phyloP scores from a whole-genome alignment of 2,113 vertebrate genomes.

The Pavo muticus region DNA sequence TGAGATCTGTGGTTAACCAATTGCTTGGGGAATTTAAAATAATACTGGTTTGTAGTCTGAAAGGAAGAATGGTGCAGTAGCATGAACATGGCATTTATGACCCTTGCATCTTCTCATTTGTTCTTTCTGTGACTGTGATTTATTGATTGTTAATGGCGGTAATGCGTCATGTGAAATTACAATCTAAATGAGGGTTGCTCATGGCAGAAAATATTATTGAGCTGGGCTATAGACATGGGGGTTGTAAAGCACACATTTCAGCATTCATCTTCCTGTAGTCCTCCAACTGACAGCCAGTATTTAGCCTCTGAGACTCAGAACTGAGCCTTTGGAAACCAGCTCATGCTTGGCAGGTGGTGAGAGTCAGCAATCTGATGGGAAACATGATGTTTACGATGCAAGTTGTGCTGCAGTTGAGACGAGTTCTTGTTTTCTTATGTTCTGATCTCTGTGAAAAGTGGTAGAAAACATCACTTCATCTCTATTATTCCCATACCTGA shows the following conservation, averaged over 20 bases:
- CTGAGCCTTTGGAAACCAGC: constrained; percentile 41
- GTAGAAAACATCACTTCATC: not conserved
- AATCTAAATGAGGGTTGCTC: constrained; percentile 13
- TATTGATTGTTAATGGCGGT: constrained; percentile 25
- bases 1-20: not conserved
- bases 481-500: not conserved
- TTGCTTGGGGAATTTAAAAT: constrained; percentile 16
- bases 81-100: not conserved
- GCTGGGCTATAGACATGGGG: not conserved
- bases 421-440: not conserved
- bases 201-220: constrained; percentile 23
- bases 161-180: constrained; percentile 40
- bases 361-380: constrained; percentile 17
- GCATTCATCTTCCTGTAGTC: constrained; percentile 16
- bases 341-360: not conserved
- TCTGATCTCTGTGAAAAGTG: not conserved
- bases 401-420: not conserved
- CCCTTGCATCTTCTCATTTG: constrained; percentile 13
- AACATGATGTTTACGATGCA: not conserved
- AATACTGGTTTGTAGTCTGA: not conserved
- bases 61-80: not conserved
- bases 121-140: constrained; percentile 27
- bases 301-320: constrained; percentile 38
- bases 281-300: constrained; percentile 11
- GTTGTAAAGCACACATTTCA: constrained; percentile 13